Evolutionary conservation across 1,140 invertebrate species (phyloP).

Genomic region (Drosophila lini): DNA sequence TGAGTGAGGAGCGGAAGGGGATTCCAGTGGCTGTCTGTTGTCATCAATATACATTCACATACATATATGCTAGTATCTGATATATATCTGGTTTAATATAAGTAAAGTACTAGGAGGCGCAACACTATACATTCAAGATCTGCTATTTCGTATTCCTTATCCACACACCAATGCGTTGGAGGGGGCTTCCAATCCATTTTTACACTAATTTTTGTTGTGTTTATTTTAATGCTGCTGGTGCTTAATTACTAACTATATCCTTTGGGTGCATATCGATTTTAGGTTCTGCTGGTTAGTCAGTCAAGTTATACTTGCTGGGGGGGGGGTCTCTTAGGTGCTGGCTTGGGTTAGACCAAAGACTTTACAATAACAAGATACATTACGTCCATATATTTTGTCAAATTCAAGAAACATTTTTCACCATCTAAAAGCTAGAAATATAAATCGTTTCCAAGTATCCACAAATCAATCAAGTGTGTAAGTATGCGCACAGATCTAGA

Average conservation of each 20-base stretch:
- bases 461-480: too few species aligned
- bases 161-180: neutral
- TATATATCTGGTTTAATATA: conserved; percentile 71
- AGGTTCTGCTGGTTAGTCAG: conserved; percentile 2
- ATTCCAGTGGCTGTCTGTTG: conserved; percentile 27
- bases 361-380: neutral
- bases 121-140: conserved; percentile 81
- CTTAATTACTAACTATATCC: conserved; percentile 38
- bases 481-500: too few species aligned
- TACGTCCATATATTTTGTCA: neutral
- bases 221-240: conserved; percentile 35
- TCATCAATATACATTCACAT: conserved; percentile 73
- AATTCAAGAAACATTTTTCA: too few species aligned
- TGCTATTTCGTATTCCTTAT: conserved; percentile 33
- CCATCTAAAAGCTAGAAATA: too few species aligned
- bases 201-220: conserved; percentile 47
- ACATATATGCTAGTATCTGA: conserved; percentile 61
- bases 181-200: conserved; percentile 21
- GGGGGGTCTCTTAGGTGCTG: neutral
- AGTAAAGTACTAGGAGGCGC: conserved; percentile 78
- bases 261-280: conserved; percentile 35
- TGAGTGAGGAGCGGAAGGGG: conserved; percentile 53
- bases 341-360: neutral
- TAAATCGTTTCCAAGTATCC: too few species aligned
- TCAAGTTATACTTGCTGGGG: conserved; percentile 41